These are phyloP conservation scores for Lophius americanus DNA, from an alignment of 2,797 vertebrate genomes.

Conservation along the genomic window DNA sequence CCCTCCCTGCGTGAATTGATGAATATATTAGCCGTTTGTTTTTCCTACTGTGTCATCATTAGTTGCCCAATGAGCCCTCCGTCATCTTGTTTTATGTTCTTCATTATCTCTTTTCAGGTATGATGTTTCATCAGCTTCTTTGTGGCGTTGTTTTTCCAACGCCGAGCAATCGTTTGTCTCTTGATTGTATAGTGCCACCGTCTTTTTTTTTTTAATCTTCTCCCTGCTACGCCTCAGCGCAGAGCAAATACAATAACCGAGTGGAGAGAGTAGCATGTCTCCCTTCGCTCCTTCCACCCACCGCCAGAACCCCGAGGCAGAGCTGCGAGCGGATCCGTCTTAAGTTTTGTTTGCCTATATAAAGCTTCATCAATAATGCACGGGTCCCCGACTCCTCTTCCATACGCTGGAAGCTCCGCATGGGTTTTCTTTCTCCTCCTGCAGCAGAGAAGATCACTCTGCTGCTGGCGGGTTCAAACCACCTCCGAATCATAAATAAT, in stretches of 20 bases:
- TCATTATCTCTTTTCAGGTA: conserved; percentile 48
- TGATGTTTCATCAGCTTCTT: conserved; percentile 46
- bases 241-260: conserved; percentile 62
- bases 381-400: conserved; percentile 72
- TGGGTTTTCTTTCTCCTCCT: conserved; percentile 45
- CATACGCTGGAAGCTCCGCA: conserved; percentile 61
- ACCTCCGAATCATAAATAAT: conserved; percentile 1
- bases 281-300: conserved; percentile 42
- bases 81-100: conserved; percentile 26
- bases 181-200: conserved; percentile 29
- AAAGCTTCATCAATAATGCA: conserved; percentile 81
- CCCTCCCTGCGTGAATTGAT: conserved; percentile 33
- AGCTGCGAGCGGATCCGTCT: conserved; percentile 65
- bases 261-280: conserved; percentile 61
- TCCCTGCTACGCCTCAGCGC: conserved; percentile 23
- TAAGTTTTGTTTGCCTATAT: conserved; percentile 80
- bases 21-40: conserved; percentile 28
- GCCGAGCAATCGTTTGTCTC: conserved; percentile 46
- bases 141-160: conserved; percentile 42
- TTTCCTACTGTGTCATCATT: conserved; percentile 19
- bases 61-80: conserved; percentile 37
- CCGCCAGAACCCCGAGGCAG: conserved; percentile 58
- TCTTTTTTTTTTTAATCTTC: conserved; percentile 46
- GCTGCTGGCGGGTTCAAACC: conserved; percentile 31
- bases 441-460: conserved; percentile 32